Evolutionary conservation across 2,888 invertebrate species (phyloP).

Genomic region (Cryptocephalus moraei): DNA sequence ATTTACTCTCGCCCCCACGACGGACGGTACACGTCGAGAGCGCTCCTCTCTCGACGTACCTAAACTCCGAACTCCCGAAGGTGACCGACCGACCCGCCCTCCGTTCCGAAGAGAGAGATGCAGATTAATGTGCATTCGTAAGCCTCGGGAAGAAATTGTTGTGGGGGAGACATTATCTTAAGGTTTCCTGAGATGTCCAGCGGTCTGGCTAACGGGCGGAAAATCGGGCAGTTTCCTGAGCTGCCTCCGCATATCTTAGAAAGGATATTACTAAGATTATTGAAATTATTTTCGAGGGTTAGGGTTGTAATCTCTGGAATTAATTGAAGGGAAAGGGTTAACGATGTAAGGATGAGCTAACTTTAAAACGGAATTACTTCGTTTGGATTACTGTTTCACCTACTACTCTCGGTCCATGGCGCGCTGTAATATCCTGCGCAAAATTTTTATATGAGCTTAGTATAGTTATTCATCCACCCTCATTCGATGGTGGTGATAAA

Average conservation of each 20-base stretch:
- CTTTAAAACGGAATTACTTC: no score
- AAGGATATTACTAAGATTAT: constrained; percentile 20
- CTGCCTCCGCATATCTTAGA: constrained; percentile 18
- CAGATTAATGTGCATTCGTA: constrained; percentile 38
- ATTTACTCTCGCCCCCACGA: no score
- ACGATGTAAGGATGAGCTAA: background rate
- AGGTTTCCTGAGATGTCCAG: constrained; percentile 16
- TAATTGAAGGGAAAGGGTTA: constrained; percentile 6
- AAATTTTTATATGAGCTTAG: no score
- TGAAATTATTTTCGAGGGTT: constrained; percentile 19
- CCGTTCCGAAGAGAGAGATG: constrained; percentile 35
- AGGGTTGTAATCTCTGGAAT: constrained; percentile 15
- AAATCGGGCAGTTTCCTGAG: constrained; percentile 19
- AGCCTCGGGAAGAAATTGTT: constrained; percentile 36
- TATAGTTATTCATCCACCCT: no score
- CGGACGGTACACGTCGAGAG: constrained; percentile 1
- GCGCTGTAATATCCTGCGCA: no score
- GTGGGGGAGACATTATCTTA: constrained; percentile 23
- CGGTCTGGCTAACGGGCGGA: constrained; percentile 21
- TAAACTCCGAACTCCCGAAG: constrained; percentile 13
- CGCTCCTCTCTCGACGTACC: background rate
- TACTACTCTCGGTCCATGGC: no score
- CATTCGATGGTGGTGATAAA: no score
- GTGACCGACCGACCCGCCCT: constrained; percentile 15
- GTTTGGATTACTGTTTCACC: no score